phyloP scores from a whole-genome alignment of 2,113 vertebrate species.

The Corydoras sp. region DNA sequence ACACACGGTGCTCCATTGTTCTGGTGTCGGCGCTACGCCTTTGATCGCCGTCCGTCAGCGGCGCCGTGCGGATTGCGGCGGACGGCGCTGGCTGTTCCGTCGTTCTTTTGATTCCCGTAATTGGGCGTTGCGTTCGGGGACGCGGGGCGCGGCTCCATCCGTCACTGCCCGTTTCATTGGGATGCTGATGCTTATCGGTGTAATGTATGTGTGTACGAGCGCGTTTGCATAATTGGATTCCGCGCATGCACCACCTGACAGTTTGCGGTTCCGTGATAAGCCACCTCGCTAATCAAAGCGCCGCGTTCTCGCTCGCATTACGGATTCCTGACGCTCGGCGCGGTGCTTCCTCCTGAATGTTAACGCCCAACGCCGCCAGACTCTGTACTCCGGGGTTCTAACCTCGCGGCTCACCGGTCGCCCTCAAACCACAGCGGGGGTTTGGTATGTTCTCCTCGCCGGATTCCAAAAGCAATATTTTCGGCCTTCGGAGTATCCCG shows the following conservation, averaged over 20 bases:
- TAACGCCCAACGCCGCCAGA: constrained; percentile 1
- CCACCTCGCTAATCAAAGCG: neutral
- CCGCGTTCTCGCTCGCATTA: constrained; percentile 3
- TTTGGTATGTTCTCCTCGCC: too few species aligned
- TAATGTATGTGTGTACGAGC: neutral
- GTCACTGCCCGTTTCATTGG: neutral
- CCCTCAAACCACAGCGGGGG: too few species aligned
- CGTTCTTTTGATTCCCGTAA: too few species aligned
- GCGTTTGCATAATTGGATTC: neutral
- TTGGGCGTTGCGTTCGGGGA: neutral
- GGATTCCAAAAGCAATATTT: too few species aligned
- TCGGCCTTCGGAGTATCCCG: too few species aligned
- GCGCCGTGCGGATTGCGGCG: too few species aligned
- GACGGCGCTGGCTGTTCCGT: too few species aligned
- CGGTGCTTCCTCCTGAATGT: constrained; percentile 14
- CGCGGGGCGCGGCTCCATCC: neutral
- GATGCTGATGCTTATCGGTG: neutral
- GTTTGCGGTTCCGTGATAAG: neutral
- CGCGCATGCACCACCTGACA: neutral
- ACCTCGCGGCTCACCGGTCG: too few species aligned
- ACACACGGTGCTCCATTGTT: too few species aligned
- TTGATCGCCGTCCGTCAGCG: too few species aligned
- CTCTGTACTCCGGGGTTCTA: neutral
- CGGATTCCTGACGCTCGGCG: neutral
- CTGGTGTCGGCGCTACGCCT: too few species aligned